Conservation (phyloP, 1,140 invertebrate species). For the Aradophagus sp. region DNA sequence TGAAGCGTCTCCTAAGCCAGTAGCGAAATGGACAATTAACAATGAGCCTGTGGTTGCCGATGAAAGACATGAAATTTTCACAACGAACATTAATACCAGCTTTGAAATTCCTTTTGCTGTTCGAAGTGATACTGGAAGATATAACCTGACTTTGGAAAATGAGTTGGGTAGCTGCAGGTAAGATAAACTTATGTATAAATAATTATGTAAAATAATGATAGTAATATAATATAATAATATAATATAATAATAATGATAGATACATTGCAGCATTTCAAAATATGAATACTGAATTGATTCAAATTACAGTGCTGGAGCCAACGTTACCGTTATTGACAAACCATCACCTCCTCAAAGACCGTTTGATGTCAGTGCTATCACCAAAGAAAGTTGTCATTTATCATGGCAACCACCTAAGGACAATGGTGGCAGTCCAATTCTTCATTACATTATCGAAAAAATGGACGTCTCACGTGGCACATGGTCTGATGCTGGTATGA, state of each 20-base stretch:
- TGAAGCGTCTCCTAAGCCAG: conserved; percentile 86
- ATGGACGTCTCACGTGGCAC: conserved; percentile 96
- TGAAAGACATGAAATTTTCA: conserved; percentile 74
- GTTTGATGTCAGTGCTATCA: conserved; percentile 87
- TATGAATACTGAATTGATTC: not conserved
- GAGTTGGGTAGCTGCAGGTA: conserved; percentile 83
- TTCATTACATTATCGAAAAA: conserved; percentile 98
- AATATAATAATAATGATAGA: too few relatives aligned
- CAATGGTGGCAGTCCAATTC: conserved; percentile 93
- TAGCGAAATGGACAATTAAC: conserved; percentile 93
- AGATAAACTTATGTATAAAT: too few relatives aligned
- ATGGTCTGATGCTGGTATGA: conserved; percentile 95
- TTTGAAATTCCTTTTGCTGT: conserved; percentile 91
- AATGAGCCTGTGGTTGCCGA: conserved; percentile 81
- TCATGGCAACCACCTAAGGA: conserved; percentile 89
- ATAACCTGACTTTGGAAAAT: conserved; percentile 89
- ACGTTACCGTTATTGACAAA: conserved; percentile 91
- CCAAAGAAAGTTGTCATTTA: conserved; percentile 91
- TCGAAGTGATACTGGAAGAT: conserved; percentile 87
- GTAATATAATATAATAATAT: too few relatives aligned
- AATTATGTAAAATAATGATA: too few relatives aligned
- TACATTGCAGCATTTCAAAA: too few relatives aligned
- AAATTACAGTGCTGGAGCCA: conserved; percentile 81
- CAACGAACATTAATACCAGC: conserved; percentile 83
- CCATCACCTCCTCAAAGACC: conserved; percentile 92